A percentile compares a stretch with the other conserved stretches of the same genome.
Evolutionary conservation across 2,888 invertebrate species (phyloP).

Genomic region (Orthosia cruda): DNA sequence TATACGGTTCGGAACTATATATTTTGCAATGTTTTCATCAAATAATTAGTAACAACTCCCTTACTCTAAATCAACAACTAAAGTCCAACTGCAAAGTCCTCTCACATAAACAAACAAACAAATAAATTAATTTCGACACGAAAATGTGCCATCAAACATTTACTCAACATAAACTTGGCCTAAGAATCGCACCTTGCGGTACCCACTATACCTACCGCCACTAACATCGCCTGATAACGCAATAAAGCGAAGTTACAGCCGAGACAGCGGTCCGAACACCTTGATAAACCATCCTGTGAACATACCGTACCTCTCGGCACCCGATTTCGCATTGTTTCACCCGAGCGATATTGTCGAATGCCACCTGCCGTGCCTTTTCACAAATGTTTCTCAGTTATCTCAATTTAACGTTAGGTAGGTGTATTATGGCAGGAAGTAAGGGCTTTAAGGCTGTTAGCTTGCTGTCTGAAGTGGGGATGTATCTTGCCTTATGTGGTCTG

Average conservation of each 20-base stretch:
- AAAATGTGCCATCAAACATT: slow-evolving; percentile 59
- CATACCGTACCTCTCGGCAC: slow-evolving; percentile 56
- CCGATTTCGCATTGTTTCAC: slow-evolving; percentile 68
- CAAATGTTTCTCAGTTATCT: slow-evolving; percentile 68
- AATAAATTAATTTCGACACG: slow-evolving; percentile 43
- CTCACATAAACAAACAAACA: slow-evolving; percentile 22
- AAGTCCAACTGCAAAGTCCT: background rate
- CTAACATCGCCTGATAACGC: slow-evolving; percentile 69
- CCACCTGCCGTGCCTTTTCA: slow-evolving; percentile 65
- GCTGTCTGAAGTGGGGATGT: slow-evolving; percentile 31
- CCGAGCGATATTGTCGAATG: slow-evolving; percentile 68
- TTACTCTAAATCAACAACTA: background rate
- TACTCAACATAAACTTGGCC: slow-evolving; percentile 70
- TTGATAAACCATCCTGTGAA: slow-evolving; percentile 69
- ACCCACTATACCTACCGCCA: slow-evolving; percentile 59
- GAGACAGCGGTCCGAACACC: slow-evolving; percentile 66
- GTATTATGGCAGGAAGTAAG: slow-evolving; percentile 67
- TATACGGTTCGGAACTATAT: background rate
- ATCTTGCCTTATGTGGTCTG: background rate
- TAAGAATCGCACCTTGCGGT: slow-evolving; percentile 68
- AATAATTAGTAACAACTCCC: background rate
- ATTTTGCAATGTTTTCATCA: background rate
- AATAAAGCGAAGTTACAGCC: slow-evolving; percentile 69
- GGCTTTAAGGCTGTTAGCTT: slow-evolving; percentile 31
- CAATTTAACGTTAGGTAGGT: slow-evolving; percentile 71